Evolutionary conservation across 2,888 invertebrate genomes (phyloP).

Genomic region (Crepidodera aurea): DNA sequence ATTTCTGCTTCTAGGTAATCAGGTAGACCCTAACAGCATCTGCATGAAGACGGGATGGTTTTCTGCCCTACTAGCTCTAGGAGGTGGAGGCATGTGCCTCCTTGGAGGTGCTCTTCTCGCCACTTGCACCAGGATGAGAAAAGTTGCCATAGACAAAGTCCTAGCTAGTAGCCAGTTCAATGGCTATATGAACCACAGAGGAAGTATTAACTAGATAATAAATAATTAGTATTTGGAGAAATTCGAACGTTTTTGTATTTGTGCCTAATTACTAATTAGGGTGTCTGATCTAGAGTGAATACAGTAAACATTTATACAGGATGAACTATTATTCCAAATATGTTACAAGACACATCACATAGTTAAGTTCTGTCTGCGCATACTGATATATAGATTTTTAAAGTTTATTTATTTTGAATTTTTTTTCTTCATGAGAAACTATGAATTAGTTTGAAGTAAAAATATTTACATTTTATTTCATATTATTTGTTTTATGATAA

Average conservation of each 20-base stretch:
- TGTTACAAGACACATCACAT: background rate
- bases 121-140: slow-evolving; percentile 78
- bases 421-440: no score
- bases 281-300: no score
- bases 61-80: slow-evolving; percentile 64
- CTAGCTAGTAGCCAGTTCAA: slow-evolving; percentile 56
- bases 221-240: background rate
- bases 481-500: no score
- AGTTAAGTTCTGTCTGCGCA: no score
- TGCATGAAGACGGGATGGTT: slow-evolving; percentile 65
- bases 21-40: slow-evolving; percentile 55
- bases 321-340: no score
- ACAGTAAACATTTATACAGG: no score
- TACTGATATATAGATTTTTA: no score
- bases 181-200: slow-evolving; percentile 62
- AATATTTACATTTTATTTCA: no score
- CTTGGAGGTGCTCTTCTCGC: slow-evolving; percentile 77
- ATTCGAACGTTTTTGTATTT: background rate
- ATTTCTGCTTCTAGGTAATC: slow-evolving; percentile 24
- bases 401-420: no score
- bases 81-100: slow-evolving; percentile 68
- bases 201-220: slow-evolving; percentile 56
- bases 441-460: no score
- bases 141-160: slow-evolving; percentile 63
- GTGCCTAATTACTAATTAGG: background rate